phyloP scores from a whole-genome alignment of 1,140 invertebrate species.

The Dryas iulia region DNA sequence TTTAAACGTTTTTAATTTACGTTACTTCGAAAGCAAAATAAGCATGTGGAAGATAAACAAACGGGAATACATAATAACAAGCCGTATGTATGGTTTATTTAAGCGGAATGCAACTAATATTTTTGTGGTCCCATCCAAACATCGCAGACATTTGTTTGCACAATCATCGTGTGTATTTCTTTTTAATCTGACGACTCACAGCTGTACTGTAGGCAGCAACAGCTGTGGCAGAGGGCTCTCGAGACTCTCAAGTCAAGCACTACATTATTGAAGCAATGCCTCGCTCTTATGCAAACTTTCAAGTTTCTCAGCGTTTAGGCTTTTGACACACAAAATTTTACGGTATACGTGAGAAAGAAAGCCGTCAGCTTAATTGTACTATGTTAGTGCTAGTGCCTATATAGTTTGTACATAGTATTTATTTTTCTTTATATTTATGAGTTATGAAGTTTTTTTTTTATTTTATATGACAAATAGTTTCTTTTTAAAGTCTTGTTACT shows the following conservation, averaged over 20 bases:
- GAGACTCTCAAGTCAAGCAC: conserved; percentile 49
- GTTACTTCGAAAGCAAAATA: not conserved
- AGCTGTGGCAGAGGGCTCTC: conserved; percentile 54
- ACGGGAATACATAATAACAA: conserved; percentile 29
- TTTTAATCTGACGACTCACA: conserved; percentile 61
- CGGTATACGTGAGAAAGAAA: conserved; percentile 15
- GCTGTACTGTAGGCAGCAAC: conserved; percentile 56
- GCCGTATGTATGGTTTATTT: conserved; percentile 52
- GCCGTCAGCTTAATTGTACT: conserved; percentile 13
- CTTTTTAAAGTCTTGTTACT: too few species aligned
- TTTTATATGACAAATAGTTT: too few species aligned
- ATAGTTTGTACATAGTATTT: not conserved
- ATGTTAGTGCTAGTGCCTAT: not conserved
- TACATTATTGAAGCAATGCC: conserved; percentile 51
- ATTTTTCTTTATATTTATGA: too few species aligned
- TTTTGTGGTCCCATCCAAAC: conserved; percentile 55
- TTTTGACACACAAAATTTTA: conserved; percentile 46
- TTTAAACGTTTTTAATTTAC: not conserved
- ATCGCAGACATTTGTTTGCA: conserved; percentile 66
- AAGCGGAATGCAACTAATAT: conserved; percentile 53
- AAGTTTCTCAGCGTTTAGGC: conserved; percentile 48
- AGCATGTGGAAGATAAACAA: conserved; percentile 31
- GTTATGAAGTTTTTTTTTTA: too few species aligned
- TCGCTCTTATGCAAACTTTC: conserved; percentile 51
- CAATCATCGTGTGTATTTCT: conserved; percentile 66